Conservation (phyloP, 2,113 vertebrate genomes). For the Dipodomys merriami region DNA sequence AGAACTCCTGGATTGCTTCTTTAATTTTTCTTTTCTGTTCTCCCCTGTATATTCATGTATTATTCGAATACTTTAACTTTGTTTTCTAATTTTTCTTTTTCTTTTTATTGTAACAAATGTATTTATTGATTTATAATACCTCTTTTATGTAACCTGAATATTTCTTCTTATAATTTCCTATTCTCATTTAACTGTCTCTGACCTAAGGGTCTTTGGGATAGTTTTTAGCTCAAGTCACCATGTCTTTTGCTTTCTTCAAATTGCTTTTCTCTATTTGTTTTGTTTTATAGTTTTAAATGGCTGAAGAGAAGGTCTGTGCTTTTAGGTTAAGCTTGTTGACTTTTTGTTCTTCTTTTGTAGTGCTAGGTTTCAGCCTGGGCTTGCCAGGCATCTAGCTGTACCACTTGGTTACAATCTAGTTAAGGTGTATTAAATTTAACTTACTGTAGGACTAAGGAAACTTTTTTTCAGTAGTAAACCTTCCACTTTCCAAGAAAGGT, state of each 20-base stretch:
- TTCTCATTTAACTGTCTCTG: conserved; percentile 9
- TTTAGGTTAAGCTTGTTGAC: neutral
- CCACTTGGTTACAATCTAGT: neutral
- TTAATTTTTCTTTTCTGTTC: neutral
- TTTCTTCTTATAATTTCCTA: neutral
- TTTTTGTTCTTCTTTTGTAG: neutral
- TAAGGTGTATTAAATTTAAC: neutral
- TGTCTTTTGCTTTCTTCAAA: conserved; percentile 5
- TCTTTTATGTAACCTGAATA: neutral
- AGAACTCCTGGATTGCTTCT: neutral
- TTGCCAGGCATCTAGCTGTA: neutral
- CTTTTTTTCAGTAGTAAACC: too few species aligned
- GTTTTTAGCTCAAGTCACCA: neutral
- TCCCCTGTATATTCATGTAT: neutral
- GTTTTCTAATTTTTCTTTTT: neutral
- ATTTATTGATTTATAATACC: neutral
- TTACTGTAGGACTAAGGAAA: neutral
- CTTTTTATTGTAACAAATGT: neutral
- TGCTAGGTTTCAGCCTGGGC: neutral
- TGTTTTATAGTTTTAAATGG: neutral
- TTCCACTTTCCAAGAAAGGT: too few species aligned
- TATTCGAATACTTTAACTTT: neutral
- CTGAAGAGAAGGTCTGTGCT: neutral
- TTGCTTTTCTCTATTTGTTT: conserved; percentile 28
- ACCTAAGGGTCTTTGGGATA: neutral